phyloP scores from a whole-genome alignment of 1,140 invertebrate genomes.

The Drosophila yakuba region DNA sequence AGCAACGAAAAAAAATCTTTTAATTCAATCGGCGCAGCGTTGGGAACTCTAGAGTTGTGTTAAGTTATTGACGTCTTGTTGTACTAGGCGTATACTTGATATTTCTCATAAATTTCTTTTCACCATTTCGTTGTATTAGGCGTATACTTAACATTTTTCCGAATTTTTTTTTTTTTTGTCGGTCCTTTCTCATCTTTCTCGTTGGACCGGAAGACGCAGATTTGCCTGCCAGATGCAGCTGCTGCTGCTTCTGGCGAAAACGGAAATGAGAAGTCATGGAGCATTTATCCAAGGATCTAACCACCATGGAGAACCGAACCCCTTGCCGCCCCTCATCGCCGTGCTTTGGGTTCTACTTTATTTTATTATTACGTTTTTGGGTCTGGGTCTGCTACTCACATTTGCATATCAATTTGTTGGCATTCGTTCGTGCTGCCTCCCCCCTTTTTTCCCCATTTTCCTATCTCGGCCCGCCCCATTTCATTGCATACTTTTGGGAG shows the following conservation, averaged over 20 bases:
- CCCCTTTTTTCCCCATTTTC: background rate
- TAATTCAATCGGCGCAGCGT: conserved; percentile 36
- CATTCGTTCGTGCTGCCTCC: conserved; percentile 58
- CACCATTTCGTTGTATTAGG: conserved; percentile 37
- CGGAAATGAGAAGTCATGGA: conserved; percentile 67
- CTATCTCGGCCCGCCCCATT: conserved; percentile 17
- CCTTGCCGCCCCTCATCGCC: conserved; percentile 7
- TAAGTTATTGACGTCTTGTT: conserved; percentile 66
- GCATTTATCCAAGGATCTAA: conserved; percentile 67
- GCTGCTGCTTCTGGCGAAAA: conserved; percentile 38
- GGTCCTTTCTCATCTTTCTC: conserved; percentile 13
- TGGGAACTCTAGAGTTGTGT: conserved; percentile 24
- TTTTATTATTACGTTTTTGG: conserved; percentile 65
- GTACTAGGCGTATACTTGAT: conserved; percentile 70
- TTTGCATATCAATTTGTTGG: conserved; percentile 81
- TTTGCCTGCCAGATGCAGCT: conserved; percentile 74
- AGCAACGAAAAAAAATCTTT: conserved; percentile 24
- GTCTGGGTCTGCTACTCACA: conserved; percentile 43
- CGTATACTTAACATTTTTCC: conserved; percentile 64
- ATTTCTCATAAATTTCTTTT: conserved; percentile 17
- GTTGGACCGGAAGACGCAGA: conserved; percentile 57
- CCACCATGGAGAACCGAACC: background rate
- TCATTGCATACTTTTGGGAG: conserved; percentile 60
- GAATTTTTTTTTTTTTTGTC: conserved; percentile 25
- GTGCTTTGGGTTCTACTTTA: conserved; percentile 40